Conservation (phyloP, 2,888 invertebrate species). For the Yponomeuta malinellus region DNA sequence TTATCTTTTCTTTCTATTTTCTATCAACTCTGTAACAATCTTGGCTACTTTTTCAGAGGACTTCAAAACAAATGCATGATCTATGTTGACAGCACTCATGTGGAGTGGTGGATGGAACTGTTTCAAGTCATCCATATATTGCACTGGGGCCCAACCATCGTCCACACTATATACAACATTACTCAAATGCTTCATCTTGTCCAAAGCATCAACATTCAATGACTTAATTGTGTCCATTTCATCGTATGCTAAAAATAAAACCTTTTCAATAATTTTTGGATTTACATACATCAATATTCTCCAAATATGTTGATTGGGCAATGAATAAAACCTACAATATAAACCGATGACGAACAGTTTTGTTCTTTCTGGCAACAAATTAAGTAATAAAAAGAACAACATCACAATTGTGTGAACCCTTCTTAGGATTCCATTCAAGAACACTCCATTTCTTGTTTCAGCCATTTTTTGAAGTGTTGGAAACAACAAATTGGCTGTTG, state of each 20-base stretch:
- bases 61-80: slow-evolving; percentile 89
- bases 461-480: slow-evolving; percentile 92
- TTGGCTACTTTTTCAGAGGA: slow-evolving; percentile 75
- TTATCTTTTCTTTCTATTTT: slow-evolving; percentile 18
- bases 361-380: slow-evolving; percentile 70
- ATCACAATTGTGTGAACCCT: slow-evolving; percentile 42
- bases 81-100: slow-evolving; percentile 47
- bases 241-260: slow-evolving; percentile 82
- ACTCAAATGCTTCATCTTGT: slow-evolving; percentile 74
- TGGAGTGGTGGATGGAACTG: slow-evolving; percentile 43
- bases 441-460: slow-evolving; percentile 82
- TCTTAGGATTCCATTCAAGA: slow-evolving; percentile 78
- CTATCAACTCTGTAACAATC: slow-evolving; percentile 48
- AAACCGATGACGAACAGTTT: slow-evolving; percentile 66
- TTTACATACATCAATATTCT: slow-evolving; percentile 75
- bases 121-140: slow-evolving; percentile 80
- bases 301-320: slow-evolving; percentile 66
- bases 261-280: slow-evolving; percentile 76
- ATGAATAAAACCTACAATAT: slow-evolving; percentile 71
- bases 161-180: slow-evolving; percentile 84
- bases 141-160: slow-evolving; percentile 90
- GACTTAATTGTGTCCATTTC: slow-evolving; percentile 86
- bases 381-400: slow-evolving; percentile 54
- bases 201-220: slow-evolving; percentile 79
- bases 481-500: slow-evolving; percentile 85